Base-by-base conservation (phyloP, 2,888 invertebrate genomes). In the Agapetus fuscipes region DNA sequence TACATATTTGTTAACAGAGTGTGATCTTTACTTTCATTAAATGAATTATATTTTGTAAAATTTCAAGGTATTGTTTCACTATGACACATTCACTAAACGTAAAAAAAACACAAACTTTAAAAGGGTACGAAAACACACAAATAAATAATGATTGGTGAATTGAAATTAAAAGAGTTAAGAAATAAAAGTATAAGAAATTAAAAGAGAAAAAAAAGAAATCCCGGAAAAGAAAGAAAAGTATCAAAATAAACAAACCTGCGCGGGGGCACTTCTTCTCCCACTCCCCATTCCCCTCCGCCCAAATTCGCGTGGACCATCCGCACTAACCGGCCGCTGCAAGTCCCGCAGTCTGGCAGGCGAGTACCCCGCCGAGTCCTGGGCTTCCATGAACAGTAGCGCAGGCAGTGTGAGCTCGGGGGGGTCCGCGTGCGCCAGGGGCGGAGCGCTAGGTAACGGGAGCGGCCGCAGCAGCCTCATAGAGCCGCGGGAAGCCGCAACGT, bases 381-480 rank as follows among this genome's bases (percentile, higher is more conserved):
- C 39, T 26, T 47, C 41, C 39, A 47, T 38, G 37, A 47, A 47
- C 15, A 47, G 34, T n/a, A 35, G 32, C 20, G 39, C 47, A 7
- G 47, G 44, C 9, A 47, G 31, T 2, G 44, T 35, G n/a, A 47
- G 32, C 30, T 44, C 35, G n/a, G 43, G 37, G 7, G 36, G 32
- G 3, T 37, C 37, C 3, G 37, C 35, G 15, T 39, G 32, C 10
- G 38, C 34, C 12, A 33, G 30, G 3, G 45, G 41, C 10, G 39
- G 39, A 11, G 34, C 42, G 26, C 37, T 37, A 17, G 47, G 44
- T 15, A 39, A 17, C 10, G 28, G 29, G 37, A 47, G 33, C 5
- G 44, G 47, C 17, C 39, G 33, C 17, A 39, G 31, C 30, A 34
- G 39, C 12, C 47, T 35, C 47, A 47, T 47, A n/a, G 47, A 47